These are phyloP conservation scores for Notocelia uddmanniana DNA, from an alignment of 2,888 invertebrate species.

Conservation along the genomic window DNA sequence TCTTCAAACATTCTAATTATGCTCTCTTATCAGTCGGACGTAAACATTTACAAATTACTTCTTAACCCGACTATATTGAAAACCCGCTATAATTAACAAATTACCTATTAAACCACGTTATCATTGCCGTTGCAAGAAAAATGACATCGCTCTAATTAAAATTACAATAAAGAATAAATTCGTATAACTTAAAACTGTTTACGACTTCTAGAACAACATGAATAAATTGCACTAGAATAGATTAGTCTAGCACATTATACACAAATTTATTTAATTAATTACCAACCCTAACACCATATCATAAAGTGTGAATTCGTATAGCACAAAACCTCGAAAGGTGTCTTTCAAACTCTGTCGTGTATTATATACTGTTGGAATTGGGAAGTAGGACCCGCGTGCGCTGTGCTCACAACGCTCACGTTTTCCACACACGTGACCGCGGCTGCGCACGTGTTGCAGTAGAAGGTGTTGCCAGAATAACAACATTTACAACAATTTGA, in stretches of 20 bases:
- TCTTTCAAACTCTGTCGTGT: slow-evolving; percentile 18
- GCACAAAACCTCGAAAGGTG: background rate
- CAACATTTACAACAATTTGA: slow-evolving; percentile 16
- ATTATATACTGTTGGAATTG: slow-evolving; percentile 26
- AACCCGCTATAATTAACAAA: slow-evolving; percentile 17
- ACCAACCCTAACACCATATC: background rate
- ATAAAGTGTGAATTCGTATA: slow-evolving; percentile 2
- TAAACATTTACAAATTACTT: background rate
- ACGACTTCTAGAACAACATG: slow-evolving; percentile 1
- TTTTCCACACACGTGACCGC: slow-evolving; percentile 66
- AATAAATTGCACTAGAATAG: background rate
- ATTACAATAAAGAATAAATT: background rate
- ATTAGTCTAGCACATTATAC: slow-evolving; percentile 37
- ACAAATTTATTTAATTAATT: background rate
- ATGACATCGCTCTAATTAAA: background rate
- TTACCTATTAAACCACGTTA: slow-evolving; percentile 9
- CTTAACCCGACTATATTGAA: slow-evolving; percentile 13
- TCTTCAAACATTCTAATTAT: slow-evolving; percentile 21
- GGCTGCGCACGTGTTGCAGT: slow-evolving; percentile 59
- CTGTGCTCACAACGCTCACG: slow-evolving; percentile 58
- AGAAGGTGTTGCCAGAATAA: slow-evolving; percentile 27
- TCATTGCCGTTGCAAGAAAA: background rate
- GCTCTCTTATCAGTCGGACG: slow-evolving; percentile 3
- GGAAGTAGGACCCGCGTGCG: slow-evolving; percentile 41
- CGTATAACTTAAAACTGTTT: background rate